These are phyloP conservation scores for Tringa solitaria DNA, from an alignment of 2,113 vertebrate genomes.

Conservation along the genomic window DNA sequence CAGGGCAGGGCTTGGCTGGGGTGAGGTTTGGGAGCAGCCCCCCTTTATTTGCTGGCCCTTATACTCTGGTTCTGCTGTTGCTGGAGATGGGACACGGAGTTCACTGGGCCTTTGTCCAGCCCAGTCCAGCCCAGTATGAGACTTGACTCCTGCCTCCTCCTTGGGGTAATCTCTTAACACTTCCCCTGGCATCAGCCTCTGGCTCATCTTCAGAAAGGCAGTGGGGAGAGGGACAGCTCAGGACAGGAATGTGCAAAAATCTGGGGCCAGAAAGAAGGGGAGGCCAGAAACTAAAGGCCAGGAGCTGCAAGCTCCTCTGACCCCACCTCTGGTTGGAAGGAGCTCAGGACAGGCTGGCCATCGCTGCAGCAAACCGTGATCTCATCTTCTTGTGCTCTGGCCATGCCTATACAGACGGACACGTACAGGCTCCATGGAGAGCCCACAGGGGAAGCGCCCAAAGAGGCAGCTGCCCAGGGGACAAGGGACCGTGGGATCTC, in stretches of 20 bases:
- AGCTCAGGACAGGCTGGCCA: neutral
- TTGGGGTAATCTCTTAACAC: neutral
- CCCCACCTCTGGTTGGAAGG: neutral
- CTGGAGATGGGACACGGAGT: neutral
- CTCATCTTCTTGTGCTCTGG: neutral
- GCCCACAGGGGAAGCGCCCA: neutral
- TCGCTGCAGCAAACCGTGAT: neutral
- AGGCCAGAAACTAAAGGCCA: slow-evolving; percentile 13
- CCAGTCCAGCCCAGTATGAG: neutral
- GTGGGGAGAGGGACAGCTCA: neutral
- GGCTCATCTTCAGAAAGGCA: neutral
- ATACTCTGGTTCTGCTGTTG: neutral
- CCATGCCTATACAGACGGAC: neutral
- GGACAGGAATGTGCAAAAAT: neutral
- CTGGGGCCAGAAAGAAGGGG: neutral
- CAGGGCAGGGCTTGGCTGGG: neutral
- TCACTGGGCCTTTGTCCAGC: neutral
- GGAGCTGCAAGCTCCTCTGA: neutral
- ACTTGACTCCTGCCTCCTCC: neutral
- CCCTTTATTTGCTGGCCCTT: neutral
- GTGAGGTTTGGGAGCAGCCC: neutral
- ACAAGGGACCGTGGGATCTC: neutral
- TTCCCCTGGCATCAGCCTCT: slow-evolving; percentile 17
- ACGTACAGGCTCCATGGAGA: neutral
- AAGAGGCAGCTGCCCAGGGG: neutral